phyloP scores from a whole-genome alignment of 1,140 invertebrate genomes.

The Choristoneura fumiferana region DNA sequence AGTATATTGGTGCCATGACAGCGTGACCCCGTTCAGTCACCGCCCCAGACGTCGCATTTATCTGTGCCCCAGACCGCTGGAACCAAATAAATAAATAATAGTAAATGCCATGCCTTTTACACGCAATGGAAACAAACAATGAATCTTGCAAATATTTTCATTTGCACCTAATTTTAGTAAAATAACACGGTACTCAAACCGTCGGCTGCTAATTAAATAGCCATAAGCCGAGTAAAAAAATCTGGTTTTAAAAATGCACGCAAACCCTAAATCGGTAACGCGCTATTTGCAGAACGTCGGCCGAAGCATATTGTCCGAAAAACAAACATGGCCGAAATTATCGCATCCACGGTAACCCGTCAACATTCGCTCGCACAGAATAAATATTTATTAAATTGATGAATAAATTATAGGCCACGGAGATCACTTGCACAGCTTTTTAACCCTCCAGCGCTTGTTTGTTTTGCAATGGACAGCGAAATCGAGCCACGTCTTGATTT shows the following conservation, averaged over 20 bases:
- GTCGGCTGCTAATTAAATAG: background rate
- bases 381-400: conserved; percentile 40
- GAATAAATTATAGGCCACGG: conserved; percentile 27
- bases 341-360: conserved; percentile 20
- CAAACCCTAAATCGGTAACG: background rate
- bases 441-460: conserved; percentile 5
- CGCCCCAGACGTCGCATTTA: too few species aligned
- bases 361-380: conserved; percentile 22
- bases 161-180: too few species aligned
- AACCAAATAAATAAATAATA: too few species aligned
- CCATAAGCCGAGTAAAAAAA: background rate
- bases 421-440: conserved; percentile 21
- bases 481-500: conserved; percentile 10
- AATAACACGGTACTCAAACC: too few species aligned
- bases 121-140: too few species aligned
- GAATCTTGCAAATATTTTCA: too few species aligned
- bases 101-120: too few species aligned
- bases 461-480: conserved; percentile 16
- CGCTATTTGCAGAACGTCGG: background rate
- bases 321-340: conserved; percentile 8
- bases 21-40: too few species aligned
- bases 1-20: too few species aligned
- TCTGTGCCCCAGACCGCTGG: too few species aligned
- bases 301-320: background rate
- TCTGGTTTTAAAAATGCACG: background rate